Evolutionary conservation across 2,888 invertebrate genomes (phyloP), one percentile per base, ranked within the genome.

Genomic region (Microctonus aethiopoides): DNA sequence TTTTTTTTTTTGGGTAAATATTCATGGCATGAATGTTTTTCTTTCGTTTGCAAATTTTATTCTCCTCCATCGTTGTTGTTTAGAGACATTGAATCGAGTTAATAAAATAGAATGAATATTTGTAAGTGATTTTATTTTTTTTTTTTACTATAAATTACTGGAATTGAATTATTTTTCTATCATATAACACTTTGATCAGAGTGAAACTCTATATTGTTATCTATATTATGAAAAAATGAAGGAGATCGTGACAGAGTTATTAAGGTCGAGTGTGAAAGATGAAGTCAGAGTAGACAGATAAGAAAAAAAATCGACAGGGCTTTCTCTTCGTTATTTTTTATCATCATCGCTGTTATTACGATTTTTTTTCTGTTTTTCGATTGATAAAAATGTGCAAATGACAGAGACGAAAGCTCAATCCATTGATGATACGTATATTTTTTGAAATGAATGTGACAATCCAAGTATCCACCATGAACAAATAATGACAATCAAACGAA

Each of bases 281-380:
- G n/a, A n/a, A 39, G 36, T 39, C 0, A 2, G 4, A n/a, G n/a
- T 13, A 4, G 39, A 39, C n/a, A n/a, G 39, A 39, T n/a, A n/a
- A 39, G 2, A n/a, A n/a, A n/a, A 39, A 39, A 3, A 36, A 39
- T 39, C 39, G 39, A n/a, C n/a, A 39, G 13, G 2, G 39, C n/a
- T n/a, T n/a, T 39, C 1, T 39, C 36, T 39, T 52, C 59, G 52
- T 13, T 52, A 26, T 34, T 46, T 26, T 16, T 41, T 11, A 11
- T 34, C 29, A 16, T 26, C 11, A 62, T 20, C 11, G 62, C n/a
- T 13, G 39, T 20, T 7, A 39, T 39, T 16, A 13, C 46, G n/a
- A 39, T 41, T 54, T 20, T 73, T 63, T 46, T 69, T 72, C 63
- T n/a, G n/a, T n/a, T 64, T 67, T 67, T 71, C 57, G 64, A 39